Evolutionary conservation across 2,888 invertebrate genomes (phyloP), one percentile per base, ranked within the genome.

Genomic region (Thereva nobilitata): DNA sequence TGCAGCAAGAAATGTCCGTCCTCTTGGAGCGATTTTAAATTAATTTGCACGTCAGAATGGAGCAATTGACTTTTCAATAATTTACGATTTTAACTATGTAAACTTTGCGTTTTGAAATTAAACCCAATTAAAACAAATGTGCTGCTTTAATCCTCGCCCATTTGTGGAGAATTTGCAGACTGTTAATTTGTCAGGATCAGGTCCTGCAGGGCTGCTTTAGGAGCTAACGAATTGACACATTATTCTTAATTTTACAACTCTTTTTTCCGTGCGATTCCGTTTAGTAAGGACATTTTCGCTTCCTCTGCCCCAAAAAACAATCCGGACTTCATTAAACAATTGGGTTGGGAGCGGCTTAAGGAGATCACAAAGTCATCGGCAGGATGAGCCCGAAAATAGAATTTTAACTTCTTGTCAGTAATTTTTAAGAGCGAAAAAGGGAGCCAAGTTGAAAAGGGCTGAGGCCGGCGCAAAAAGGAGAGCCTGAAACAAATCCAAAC

Each of bases 261-360:
- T 56, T 56, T 56, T 35, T 41, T 34, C 9, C 44, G 34, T 34
- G 34, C 23, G 42, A 9, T 5, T 6, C 45, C 10, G 9, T 12
- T 4, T 34, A 41, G 9, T 4, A 34, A 56, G 3, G 7, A 35
- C 34, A 42, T 23, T 4, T 9, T 6, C 41, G 12, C 23, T 55
- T 23, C 10, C 8, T 23, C 23, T 38, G 9, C 9, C 23, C 40
- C 23, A 38, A 55, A 40, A 55, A 55, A 55, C 38, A 23, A 41
- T 40, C 55, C 55, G 47, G 57, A 59, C 57, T 59, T 59, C 57
- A 59, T 59, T 59, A 59, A 59, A 59, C 47, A 59, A 59, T 47
- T 59, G 45, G 57, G 42, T 23, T 42, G 37, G 37, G 37, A 47
- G 47, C 47, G 23, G 57, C 57, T 47, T 37, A 23, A 38, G 47